Evolutionary conservation across 2,797 vertebrate species (phyloP).

Genomic region (Potorous gilbertii): DNA sequence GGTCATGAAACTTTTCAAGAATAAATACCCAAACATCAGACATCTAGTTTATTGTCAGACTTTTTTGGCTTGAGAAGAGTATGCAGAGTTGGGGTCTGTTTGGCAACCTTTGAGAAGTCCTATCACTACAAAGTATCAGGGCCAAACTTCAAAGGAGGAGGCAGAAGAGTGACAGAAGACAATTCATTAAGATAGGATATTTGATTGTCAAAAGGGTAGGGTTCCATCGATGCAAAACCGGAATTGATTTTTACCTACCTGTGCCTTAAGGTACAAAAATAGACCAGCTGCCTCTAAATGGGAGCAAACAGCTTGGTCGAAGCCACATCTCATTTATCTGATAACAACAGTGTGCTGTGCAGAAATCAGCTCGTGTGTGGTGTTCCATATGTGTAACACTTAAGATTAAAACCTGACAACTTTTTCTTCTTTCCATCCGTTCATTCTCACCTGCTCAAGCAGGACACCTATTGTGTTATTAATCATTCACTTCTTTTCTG

Average conservation of each 20-base stretch:
- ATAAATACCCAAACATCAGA: not conserved
- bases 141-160: not conserved
- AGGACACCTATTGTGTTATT: constrained; percentile 61
- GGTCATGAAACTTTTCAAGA: not conserved
- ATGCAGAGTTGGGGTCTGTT: not conserved
- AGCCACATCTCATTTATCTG: constrained; percentile 52
- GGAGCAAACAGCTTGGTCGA: constrained; percentile 39
- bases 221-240: constrained; percentile 52
- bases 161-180: constrained; percentile 13
- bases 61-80: not conserved
- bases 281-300: constrained; percentile 36
- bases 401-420: constrained; percentile 51
- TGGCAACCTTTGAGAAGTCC: not conserved
- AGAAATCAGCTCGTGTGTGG: constrained; percentile 37
- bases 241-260: constrained; percentile 38
- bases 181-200: constrained; percentile 42
- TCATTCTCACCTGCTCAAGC: constrained; percentile 57
- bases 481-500: constrained; percentile 66
- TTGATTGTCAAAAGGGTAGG: constrained; percentile 29
- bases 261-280: constrained; percentile 52
- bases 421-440: constrained; percentile 61
- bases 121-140: not conserved
- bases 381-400: constrained; percentile 50
- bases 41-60: not conserved
- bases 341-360: constrained; percentile 24